These are phyloP conservation scores for Andrena bucephala DNA, from an alignment of 2,888 invertebrate genomes.

Conservation along the genomic window DNA sequence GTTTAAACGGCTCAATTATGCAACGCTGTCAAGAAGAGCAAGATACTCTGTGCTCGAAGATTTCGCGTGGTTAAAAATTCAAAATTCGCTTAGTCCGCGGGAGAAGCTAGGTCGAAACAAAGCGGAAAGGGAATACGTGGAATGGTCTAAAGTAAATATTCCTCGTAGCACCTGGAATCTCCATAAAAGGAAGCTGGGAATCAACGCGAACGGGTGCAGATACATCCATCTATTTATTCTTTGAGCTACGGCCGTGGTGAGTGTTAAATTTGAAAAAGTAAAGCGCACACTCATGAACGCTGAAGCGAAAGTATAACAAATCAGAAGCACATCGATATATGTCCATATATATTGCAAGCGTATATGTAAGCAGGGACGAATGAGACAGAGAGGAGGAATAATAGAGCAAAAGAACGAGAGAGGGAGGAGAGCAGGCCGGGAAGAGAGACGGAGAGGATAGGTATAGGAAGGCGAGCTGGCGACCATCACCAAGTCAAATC, in stretches of 20 bases:
- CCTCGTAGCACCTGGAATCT: background rate
- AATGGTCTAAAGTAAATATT: background rate
- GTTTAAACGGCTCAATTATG: constrained; percentile 30
- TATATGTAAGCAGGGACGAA: constrained; percentile 54
- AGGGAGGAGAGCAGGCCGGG: constrained; percentile 35
- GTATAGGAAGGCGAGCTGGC: constrained; percentile 75
- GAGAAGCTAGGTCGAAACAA: too few species aligned
- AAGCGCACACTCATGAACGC: constrained; percentile 19
- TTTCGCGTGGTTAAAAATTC: background rate
- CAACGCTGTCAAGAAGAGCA: background rate
- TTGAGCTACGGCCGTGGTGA: background rate
- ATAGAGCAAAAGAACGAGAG: background rate
- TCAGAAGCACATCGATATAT: constrained; percentile 52
- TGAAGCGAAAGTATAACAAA: constrained; percentile 53
- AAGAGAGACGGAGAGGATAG: constrained; percentile 41
- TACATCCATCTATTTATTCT: constrained; percentile 4
- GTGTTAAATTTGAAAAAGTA: constrained; percentile 20
- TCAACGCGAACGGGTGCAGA: background rate
- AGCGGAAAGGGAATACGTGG: background rate
- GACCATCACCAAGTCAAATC: constrained; percentile 84
- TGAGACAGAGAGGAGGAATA: constrained; percentile 35
- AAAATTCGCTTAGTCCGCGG: background rate
- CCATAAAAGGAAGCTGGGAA: constrained; percentile 11
- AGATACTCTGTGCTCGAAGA: background rate
- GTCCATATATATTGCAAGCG: constrained; percentile 30